phyloP scores from a whole-genome alignment of 2,888 invertebrate species.

The Phania funesta region DNA sequence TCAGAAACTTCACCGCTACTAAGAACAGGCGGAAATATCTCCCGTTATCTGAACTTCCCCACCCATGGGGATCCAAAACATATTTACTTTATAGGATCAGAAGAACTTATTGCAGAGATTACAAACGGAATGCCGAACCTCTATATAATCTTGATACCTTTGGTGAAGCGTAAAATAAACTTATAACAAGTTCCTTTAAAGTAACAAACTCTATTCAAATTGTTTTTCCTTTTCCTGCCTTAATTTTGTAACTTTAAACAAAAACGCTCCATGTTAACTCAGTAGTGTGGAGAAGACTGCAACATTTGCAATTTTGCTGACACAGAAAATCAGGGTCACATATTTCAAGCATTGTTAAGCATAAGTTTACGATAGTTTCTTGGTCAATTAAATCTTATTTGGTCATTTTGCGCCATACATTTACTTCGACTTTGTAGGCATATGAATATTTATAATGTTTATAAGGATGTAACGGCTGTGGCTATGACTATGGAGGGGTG shows the following conservation, averaged over 20 bases:
- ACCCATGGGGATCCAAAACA: too few relatives aligned
- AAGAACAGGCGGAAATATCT: too few relatives aligned
- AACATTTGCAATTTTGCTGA: slow-evolving; percentile 70
- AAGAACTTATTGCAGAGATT: too few relatives aligned
- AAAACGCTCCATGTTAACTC: neutral
- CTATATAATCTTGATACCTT: too few relatives aligned
- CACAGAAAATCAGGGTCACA: slow-evolving; percentile 78
- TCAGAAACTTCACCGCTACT: too few relatives aligned
- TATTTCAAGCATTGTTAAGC: slow-evolving; percentile 76
- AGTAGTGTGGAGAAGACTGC: neutral
- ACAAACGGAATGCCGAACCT: too few relatives aligned
- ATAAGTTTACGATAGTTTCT: slow-evolving; percentile 77
- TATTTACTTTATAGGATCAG: too few relatives aligned
- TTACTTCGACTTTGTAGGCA: slow-evolving; percentile 41
- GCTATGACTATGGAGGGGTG: neutral
- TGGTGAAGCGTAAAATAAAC: too few relatives aligned
- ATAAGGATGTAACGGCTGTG: slow-evolving; percentile 9
- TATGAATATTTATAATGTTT: slow-evolving; percentile 57
- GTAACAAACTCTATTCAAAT: neutral
- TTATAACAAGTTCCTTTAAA: too few relatives aligned
- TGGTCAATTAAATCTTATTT: slow-evolving; percentile 79
- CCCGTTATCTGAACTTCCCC: too few relatives aligned
- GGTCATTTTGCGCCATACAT: slow-evolving; percentile 38
- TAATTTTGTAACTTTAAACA: neutral
- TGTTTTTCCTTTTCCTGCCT: neutral